Evolutionary conservation across 2,113 vertebrate species (phyloP).

Genomic region (Machaerirhynchus nigripectus): DNA sequence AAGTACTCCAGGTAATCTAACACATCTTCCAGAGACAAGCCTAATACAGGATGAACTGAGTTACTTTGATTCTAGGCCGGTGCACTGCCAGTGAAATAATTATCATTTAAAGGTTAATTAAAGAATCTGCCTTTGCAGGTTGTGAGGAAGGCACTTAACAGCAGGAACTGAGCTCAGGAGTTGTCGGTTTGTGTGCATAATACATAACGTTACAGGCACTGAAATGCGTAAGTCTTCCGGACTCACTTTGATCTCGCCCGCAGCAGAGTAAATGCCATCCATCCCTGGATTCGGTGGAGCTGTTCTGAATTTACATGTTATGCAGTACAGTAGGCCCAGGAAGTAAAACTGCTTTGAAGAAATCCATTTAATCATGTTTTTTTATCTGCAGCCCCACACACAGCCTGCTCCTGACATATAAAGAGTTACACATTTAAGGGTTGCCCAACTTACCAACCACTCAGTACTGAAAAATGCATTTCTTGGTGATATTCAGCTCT

Average conservation of each 20-base stretch:
- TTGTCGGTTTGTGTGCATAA: constrained; percentile 38
- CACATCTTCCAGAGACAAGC: constrained; percentile 2
- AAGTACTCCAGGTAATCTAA: neutral
- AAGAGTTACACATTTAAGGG: neutral
- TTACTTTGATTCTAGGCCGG: constrained; percentile 48
- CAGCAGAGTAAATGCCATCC: neutral
- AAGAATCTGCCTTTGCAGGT: constrained; percentile 59
- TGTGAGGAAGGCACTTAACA: constrained; percentile 53
- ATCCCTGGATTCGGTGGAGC: neutral
- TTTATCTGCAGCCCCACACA: neutral
- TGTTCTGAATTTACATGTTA: neutral
- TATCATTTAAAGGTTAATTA: constrained; percentile 74
- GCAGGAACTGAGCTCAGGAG: constrained; percentile 44
- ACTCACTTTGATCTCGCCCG: neutral
- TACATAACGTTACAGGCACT: constrained; percentile 21
- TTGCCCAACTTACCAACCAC: neutral
- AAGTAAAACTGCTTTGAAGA: neutral
- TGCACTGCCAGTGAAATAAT: constrained; percentile 62
- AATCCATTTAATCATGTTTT: neutral
- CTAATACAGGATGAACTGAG: neutral
- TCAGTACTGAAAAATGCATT: neutral
- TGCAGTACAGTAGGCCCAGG: neutral
- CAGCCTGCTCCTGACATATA: neutral
- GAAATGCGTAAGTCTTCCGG: neutral
- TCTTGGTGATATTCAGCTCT: neutral